Evolutionary conservation across 2,797 vertebrate genomes (phyloP), one percentile per base, ranked within the genome.

Genomic region (Staurois parvus): DNA sequence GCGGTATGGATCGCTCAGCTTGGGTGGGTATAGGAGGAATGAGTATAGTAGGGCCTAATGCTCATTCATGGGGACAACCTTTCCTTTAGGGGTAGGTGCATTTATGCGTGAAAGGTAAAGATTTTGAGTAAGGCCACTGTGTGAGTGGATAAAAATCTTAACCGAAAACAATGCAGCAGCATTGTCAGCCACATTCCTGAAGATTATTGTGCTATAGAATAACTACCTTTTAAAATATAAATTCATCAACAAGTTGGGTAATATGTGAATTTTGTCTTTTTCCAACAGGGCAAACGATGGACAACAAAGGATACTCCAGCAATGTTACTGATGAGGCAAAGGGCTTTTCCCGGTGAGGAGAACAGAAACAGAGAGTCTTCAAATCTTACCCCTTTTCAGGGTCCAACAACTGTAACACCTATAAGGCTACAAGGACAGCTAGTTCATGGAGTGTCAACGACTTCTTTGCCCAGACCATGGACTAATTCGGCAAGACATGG

Each of bases 301-400:
- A 84, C 66, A 37, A 82, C 79, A 69, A 91, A 92, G 75, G 90
- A 91, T 45, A 93, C 93, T 0, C 93, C 93, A 6, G 93, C 93
- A 79, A 92, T 87, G 86, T 89, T 91, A 40, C 75, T 93, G 83
- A 93, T 93, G 91, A 88, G 89, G 70, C 92, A 93, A 40, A 87
- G 93, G 66, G 90, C 88, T 62, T 89, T 89, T 17, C 28, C 84
- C 1, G 42, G 28, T 19, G 89, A 66, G 26, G 81, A 56, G 37
- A 84, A 30, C 21, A 13, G 13, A 83, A 85, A 8, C 11, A 84
- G 68, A 30, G 34, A 0, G 42, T 52, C 37, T 52, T 67, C 88
- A 24, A 21, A 84, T 64, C 5, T 67, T 52, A 70, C 83, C 82
- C 84, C 84, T 52, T 0, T 85, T 52, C 66, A 73, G 30, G 74